These are phyloP conservation scores for Pogonus chalceus DNA, from an alignment of 1,140 invertebrate species.

Conservation along the genomic window DNA sequence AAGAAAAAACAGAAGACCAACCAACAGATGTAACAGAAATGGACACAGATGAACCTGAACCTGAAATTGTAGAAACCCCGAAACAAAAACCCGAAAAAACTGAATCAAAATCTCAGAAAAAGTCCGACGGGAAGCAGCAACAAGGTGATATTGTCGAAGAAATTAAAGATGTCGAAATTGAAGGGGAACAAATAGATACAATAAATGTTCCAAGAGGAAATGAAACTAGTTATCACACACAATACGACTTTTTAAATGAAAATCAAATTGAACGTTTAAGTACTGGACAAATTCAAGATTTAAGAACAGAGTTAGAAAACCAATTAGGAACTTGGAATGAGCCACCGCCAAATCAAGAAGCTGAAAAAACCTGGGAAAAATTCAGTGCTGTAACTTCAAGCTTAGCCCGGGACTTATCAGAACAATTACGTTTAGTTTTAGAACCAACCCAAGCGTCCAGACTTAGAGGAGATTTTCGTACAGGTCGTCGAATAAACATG, in stretches of 20 bases:
- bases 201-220: conserved; percentile 50
- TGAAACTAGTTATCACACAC: conserved; percentile 50
- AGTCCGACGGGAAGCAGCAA: conserved; percentile 29
- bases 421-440: conserved; percentile 84
- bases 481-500: conserved; percentile 97
- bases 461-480: conserved; percentile 86
- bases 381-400: conserved; percentile 49
- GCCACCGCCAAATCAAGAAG: conserved; percentile 38
- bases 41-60: conserved; percentile 23
- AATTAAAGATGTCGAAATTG: conserved; percentile 50
- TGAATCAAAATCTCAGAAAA: conserved; percentile 36
- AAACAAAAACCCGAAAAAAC: conserved; percentile 41
- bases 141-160: conserved; percentile 32
- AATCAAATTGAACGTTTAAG: conserved; percentile 17
- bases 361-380: conserved; percentile 43
- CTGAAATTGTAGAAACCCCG: conserved; percentile 20
- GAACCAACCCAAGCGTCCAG: conserved; percentile 91
- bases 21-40: conserved; percentile 39
- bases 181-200: conserved; percentile 65
- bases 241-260: conserved; percentile 22
- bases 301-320: conserved; percentile 41
- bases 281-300: conserved; percentile 25
- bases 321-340: conserved; percentile 44
- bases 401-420: conserved; percentile 82
- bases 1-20: conserved; percentile 41